Evolutionary conservation across 1,140 invertebrate species (phyloP), one percentile per base, ranked within the genome.

Genomic region (Heliconius hewitsoni): DNA sequence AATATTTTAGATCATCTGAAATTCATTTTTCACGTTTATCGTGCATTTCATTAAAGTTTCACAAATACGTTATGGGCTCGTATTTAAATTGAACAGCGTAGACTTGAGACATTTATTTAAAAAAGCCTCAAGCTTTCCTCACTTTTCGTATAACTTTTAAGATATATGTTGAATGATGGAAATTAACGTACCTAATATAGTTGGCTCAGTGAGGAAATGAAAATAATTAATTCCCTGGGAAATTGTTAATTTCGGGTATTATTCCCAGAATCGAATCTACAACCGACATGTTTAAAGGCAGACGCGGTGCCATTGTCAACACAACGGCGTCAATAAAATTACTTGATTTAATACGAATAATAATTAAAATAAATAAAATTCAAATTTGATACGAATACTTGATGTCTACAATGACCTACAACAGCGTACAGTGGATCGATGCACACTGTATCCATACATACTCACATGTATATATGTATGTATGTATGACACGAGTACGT

Each of bases 1-100:
- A 66, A 66, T 66, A 66, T 39, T 66, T 42, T 52, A 66, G 55
- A 66, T 60, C 30, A 50, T 66, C 74, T 42, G 52, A 76, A 70
- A 76, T 76, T 27, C 74, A 76, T 76, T 76, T 76, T 76, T 66
- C 74, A 66, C 74, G 6, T 60, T 57, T 60, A 50, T 76, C 57
- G 55, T 37, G 55, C 19, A 50, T 66, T 66, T 34, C 55, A 76
- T 76, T 76, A 76, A 76, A 76, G 27, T 66, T 76, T 76, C 57
- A 76, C 74, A 76, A 76, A 76, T 76, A 37, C 74, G 74, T 76
- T 76, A 76, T 57, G 19, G 55, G 37, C 8, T 57, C 55, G 34
- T 66, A 76, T 70, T 76, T 76, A 76, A 76, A 76, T 66, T 76
- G 57, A 23, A 42, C 50, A 30, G 23, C 13, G 74, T 30, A 66